Conservation (phyloP, 2,797 vertebrate species). For the Zenarchopterus dispar region DNA sequence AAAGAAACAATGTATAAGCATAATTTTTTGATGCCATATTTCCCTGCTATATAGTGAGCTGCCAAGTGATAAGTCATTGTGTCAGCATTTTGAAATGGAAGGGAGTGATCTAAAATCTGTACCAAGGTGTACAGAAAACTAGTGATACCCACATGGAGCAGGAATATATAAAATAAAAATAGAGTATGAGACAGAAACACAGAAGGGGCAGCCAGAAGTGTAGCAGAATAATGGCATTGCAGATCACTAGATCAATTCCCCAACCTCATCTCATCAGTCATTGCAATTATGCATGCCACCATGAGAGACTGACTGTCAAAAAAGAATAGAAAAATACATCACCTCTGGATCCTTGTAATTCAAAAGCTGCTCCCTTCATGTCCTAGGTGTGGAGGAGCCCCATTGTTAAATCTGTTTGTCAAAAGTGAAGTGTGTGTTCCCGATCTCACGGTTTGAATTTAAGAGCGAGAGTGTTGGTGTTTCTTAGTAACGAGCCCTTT, state of each 20-base stretch:
- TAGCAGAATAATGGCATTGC: conserved; percentile 60
- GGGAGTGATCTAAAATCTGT: not conserved
- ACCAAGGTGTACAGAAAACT: not conserved
- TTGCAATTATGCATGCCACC: conserved; percentile 54
- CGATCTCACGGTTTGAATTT: conserved; percentile 2
- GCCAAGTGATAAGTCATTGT: too few species aligned
- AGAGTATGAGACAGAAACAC: conserved; percentile 2
- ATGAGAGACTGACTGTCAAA: conserved; percentile 41
- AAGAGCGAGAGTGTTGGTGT: not conserved
- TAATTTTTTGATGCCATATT: too few species aligned
- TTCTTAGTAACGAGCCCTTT: too few species aligned
- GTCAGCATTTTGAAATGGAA: too few species aligned
- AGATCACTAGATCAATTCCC: conserved; percentile 56
- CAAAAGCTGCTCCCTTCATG: conserved; percentile 37
- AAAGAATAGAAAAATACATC: conserved; percentile 8
- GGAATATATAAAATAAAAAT: conserved; percentile 19
- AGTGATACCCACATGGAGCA: conserved; percentile 7
- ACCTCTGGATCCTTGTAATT: conserved; percentile 39
- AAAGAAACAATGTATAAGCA: not conserved
- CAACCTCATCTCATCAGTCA: conserved; percentile 59
- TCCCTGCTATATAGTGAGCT: too few species aligned
- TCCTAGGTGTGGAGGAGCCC: conserved; percentile 24
- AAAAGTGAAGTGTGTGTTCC: conserved; percentile 5
- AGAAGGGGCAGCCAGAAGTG: conserved; percentile 55
- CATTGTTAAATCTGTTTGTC: conserved; percentile 22